These are phyloP conservation scores for Gorsachius goisagi DNA, from an alignment of 2,113 vertebrate genomes.

Conservation along the genomic window DNA sequence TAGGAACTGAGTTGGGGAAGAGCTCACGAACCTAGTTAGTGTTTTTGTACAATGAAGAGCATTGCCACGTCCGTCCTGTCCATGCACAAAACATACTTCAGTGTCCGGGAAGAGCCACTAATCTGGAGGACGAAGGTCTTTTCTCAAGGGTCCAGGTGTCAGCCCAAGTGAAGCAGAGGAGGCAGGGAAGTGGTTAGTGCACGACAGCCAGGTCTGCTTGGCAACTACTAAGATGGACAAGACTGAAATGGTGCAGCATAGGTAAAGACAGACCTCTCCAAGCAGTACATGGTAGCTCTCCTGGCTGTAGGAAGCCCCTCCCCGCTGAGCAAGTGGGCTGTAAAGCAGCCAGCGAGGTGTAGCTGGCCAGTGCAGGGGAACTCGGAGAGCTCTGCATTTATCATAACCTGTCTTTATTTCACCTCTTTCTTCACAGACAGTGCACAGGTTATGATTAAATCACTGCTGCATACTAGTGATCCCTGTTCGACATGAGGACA, in stretches of 20 bases:
- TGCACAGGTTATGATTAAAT: not conserved
- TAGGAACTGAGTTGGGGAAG: not conserved
- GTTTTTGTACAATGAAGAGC: not conserved
- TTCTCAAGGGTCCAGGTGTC: not conserved
- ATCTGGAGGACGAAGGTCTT: not conserved
- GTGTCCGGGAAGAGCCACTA: not conserved
- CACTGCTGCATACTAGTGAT: not conserved
- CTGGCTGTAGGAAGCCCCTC: not conserved
- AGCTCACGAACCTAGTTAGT: not conserved
- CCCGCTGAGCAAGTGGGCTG: not conserved
- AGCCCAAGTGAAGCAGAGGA: not conserved
- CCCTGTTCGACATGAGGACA: accelerated
- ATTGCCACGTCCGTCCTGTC: not conserved
- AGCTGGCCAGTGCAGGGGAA: not conserved
- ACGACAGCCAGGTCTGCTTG: not conserved
- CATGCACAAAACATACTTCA: not conserved
- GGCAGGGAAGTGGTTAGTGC: not conserved
- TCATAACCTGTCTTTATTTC: not conserved
- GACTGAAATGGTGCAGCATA: not conserved
- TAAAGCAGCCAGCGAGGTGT: not conserved
- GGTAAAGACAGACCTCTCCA: not conserved
- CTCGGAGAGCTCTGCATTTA: not conserved
- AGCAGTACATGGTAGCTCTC: not conserved
- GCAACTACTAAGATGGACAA: not conserved
- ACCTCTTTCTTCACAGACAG: not conserved